These are phyloP conservation scores for Charanyca ferruginea DNA, from an alignment of 2,888 invertebrate species.

Conservation along the genomic window DNA sequence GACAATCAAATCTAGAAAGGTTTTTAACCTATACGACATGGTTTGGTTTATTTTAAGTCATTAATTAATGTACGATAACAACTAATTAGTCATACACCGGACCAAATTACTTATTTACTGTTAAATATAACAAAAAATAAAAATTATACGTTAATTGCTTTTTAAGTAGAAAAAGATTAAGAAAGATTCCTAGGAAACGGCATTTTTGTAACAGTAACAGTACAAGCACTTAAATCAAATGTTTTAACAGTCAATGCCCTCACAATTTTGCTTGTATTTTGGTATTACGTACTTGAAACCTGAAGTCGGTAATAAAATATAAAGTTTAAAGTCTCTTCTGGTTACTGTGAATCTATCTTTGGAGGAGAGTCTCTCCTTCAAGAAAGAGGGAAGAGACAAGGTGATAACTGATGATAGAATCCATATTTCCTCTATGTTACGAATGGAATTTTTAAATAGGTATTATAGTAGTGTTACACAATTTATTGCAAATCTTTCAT, in stretches of 20 bases:
- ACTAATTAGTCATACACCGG: slow-evolving; percentile 3
- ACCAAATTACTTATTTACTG: background rate
- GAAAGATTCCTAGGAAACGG: slow-evolving; percentile 2
- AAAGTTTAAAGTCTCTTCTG: background rate
- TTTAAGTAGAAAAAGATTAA: background rate
- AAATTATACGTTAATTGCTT: background rate
- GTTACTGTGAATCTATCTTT: slow-evolving; percentile 3
- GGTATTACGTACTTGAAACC: background rate
- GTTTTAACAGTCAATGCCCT: slow-evolving; percentile 35
- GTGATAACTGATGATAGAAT: background rate
- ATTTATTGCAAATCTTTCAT: no score
- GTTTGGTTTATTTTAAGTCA: slow-evolving; percentile 31
- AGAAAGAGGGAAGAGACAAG: no score
- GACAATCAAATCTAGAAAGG: slow-evolving; percentile 41
- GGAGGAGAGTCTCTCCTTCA: no score
- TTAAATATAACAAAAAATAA: background rate
- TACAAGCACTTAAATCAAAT: background rate
- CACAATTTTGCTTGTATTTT: slow-evolving; percentile 18
- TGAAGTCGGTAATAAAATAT: slow-evolving; percentile 12
- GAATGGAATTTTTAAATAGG: no score
- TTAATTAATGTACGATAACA: slow-evolving; percentile 27
- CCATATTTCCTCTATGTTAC: background rate
- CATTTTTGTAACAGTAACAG: slow-evolving; percentile 3
- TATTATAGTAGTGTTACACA: no score
- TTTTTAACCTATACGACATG: slow-evolving; percentile 41